phyloP scores from a whole-genome alignment of 2,113 vertebrate species.

The Osmerus mordax region DNA sequence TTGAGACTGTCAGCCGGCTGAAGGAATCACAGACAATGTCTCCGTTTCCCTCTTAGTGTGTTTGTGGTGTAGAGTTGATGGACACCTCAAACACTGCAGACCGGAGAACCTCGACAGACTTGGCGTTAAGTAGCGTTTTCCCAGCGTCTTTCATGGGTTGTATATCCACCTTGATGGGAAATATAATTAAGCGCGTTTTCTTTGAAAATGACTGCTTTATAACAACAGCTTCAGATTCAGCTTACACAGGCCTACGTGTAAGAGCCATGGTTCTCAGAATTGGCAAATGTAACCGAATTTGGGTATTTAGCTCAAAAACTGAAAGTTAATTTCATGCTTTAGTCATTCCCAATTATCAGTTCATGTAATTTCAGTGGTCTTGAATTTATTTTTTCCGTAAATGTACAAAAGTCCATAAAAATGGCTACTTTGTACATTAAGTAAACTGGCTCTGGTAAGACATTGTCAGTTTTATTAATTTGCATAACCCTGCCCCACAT shows the following conservation, averaged over 20 bases:
- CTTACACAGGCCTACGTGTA: too few species aligned
- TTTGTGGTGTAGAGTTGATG: constrained; percentile 10
- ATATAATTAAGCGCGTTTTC: background rate
- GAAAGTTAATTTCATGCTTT: constrained; percentile 1
- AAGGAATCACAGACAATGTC: constrained; percentile 19
- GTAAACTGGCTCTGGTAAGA: constrained; percentile 19
- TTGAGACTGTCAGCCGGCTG: constrained; percentile 27
- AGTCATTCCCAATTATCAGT: background rate
- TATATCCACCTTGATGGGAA: constrained; percentile 6
- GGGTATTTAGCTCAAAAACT: background rate
- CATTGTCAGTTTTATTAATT: constrained; percentile 57
- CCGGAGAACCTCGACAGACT: background rate
- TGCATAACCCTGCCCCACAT: constrained; percentile 66
- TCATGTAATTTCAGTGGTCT: background rate
- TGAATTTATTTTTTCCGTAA: background rate
- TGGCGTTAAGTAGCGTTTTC: constrained; percentile 11
- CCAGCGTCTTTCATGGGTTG: background rate
- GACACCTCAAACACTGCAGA: background rate
- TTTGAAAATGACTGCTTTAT: background rate
- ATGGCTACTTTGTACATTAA: constrained; percentile 29
- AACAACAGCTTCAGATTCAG: background rate
- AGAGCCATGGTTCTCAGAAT: too few species aligned
- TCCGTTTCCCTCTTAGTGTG: constrained; percentile 6
- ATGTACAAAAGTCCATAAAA: background rate
- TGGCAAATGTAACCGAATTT: background rate